Percentiles rank a stretch among this genome's conserved stretches.
Evolutionary conservation across 2,888 invertebrate species (phyloP).

Genomic region (Tuberolachnus salignus): DNA sequence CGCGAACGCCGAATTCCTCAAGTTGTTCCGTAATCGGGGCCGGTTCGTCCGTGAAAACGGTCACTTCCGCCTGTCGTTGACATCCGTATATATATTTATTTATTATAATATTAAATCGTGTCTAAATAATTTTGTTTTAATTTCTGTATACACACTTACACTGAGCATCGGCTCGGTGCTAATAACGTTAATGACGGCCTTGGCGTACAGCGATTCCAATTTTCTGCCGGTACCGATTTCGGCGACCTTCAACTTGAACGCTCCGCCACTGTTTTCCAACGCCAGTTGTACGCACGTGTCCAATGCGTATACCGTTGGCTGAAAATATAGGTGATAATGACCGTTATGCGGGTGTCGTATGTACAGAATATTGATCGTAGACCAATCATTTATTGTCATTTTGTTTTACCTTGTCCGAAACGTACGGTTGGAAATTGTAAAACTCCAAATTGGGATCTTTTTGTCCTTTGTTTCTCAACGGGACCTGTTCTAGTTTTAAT

Average conservation of each 20-base stretch:
- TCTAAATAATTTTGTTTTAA: neutral
- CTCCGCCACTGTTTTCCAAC: slow-evolving; percentile 56
- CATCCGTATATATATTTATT: neutral
- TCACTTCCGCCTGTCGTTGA: slow-evolving; percentile 49
- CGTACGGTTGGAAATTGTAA: slow-evolving; percentile 81
- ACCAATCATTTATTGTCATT: neutral
- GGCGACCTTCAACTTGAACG: slow-evolving; percentile 54
- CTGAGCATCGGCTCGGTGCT: slow-evolving; percentile 37
- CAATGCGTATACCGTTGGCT: slow-evolving; percentile 45
- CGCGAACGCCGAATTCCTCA: slow-evolving; percentile 33
- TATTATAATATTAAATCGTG: neutral
- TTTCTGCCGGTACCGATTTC: slow-evolving; percentile 51
- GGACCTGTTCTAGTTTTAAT: slow-evolving; percentile 33
- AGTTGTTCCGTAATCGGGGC: slow-evolving; percentile 27
- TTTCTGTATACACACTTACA: neutral
- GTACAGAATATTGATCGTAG: neutral
- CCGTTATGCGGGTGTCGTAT: no score
- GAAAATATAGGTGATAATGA: neutral
- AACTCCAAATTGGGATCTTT: slow-evolving; percentile 77
- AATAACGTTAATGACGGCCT: slow-evolving; percentile 46
- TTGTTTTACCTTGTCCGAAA: slow-evolving; percentile 62
- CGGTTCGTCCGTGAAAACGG: slow-evolving; percentile 42
- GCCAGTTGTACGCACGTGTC: slow-evolving; percentile 56
- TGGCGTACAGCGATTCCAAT: slow-evolving; percentile 51
- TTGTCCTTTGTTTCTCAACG: slow-evolving; percentile 30